A percentile compares a stretch with the other conserved stretches of the same genome.
Evolutionary conservation across 2,113 vertebrate genomes (phyloP).

Genomic region (Mustelus asterias): DNA sequence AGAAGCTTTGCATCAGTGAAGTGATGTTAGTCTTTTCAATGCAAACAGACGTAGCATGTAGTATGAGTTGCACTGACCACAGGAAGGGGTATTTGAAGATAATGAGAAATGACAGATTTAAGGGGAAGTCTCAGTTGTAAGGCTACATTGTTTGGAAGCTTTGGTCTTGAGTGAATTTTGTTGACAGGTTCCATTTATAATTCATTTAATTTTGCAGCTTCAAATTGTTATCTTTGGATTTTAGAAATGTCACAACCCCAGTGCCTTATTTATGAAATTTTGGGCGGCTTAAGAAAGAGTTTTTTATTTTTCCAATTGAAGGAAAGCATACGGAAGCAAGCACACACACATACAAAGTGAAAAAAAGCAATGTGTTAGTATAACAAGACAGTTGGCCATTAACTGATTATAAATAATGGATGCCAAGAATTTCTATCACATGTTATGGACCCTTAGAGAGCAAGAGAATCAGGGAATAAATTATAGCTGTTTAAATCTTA

Average conservation of each 20-base stretch:
- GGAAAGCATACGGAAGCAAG: not conserved
- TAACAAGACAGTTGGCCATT: not conserved
- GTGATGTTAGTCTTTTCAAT: not conserved
- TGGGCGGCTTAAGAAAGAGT: not conserved
- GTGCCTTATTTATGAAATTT: not conserved
- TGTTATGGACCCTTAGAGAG: not conserved
- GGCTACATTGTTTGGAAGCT: not conserved
- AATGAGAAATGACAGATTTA: not conserved
- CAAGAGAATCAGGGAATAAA: not conserved
- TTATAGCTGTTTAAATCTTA: not conserved
- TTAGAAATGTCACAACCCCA: not conserved
- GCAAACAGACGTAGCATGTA: not conserved
- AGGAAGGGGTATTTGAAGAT: not conserved
- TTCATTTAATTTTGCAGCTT: not conserved
- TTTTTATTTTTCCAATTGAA: not conserved
- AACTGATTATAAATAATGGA: not conserved
- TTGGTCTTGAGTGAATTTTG: not conserved
- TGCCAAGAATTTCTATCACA: not conserved
- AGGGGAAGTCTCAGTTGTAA: not conserved
- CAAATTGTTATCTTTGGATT: not conserved
- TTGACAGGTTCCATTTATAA: not conserved
- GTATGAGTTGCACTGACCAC: not conserved
- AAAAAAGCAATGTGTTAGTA: not conserved
- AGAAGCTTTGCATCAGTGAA: not conserved
- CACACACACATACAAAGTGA: not conserved